These are phyloP conservation scores for Eristalis tenax DNA, from an alignment of 2,888 invertebrate species.

Conservation along the genomic window DNA sequence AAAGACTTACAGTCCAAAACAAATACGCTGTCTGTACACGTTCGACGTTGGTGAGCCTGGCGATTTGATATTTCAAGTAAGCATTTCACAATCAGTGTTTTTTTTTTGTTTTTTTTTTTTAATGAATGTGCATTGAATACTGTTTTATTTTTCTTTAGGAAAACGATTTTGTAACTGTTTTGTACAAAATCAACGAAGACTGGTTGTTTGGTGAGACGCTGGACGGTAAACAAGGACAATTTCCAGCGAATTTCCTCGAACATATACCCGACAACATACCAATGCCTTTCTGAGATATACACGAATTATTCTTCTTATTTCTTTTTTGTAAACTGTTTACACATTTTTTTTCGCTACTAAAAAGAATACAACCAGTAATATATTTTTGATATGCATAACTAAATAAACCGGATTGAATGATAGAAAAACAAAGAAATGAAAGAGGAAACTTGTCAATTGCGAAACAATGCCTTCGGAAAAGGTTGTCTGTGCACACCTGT, in stretches of 20 bases:
- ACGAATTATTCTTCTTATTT: not conserved
- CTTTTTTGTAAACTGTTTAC: conserved; percentile 35
- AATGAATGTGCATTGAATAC: not conserved
- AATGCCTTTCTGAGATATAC: conserved; percentile 72
- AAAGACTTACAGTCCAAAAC: conserved; percentile 71
- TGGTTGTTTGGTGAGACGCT: conserved; percentile 89
- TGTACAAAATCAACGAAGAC: conserved; percentile 87
- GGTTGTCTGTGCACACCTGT: not conserved
- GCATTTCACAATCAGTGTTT: not conserved
- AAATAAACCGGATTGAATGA: conserved; percentile 16
- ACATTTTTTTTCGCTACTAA: conserved; percentile 46
- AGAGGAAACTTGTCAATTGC: not conserved
- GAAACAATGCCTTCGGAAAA: not conserved
- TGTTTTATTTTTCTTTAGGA: conserved; percentile 80
- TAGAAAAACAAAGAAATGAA: not conserved
- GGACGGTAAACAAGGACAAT: conserved; percentile 87
- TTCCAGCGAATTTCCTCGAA: conserved; percentile 90
- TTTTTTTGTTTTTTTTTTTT: too few species aligned
- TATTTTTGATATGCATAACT: conserved; percentile 61
- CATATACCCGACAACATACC: conserved; percentile 82
- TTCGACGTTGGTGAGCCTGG: conserved; percentile 85
- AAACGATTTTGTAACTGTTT: conserved; percentile 85
- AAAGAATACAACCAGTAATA: conserved; percentile 30
- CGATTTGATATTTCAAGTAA: conserved; percentile 84
- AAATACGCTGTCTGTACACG: conserved; percentile 87